phyloP scores from a whole-genome alignment of 2,113 vertebrate genomes.

The Ursus arctos region DNA sequence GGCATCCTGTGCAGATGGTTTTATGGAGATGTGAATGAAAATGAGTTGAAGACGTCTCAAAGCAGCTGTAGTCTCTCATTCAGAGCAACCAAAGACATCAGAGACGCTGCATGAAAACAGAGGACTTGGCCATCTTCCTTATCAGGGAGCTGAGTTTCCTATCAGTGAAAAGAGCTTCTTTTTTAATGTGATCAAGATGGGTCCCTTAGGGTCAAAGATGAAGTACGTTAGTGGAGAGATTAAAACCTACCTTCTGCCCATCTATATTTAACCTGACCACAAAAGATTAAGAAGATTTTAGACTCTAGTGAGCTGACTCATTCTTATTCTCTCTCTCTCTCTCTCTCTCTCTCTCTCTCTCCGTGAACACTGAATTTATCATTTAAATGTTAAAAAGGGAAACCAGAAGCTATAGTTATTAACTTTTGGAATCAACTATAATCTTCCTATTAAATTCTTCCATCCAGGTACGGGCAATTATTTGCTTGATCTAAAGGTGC shows the following conservation, averaged over 20 bases:
- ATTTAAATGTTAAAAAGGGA: conserved; percentile 89
- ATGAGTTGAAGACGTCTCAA: conserved; percentile 82
- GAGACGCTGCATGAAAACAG: conserved; percentile 75
- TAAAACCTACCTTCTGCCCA: conserved; percentile 81
- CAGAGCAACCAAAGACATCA: conserved; percentile 65
- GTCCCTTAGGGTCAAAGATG: conserved; percentile 79
- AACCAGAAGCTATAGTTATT: conserved; percentile 92
- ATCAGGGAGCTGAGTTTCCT: conserved; percentile 67
- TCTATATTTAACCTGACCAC: conserved; percentile 82
- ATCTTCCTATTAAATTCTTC: conserved; percentile 91
- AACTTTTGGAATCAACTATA: conserved; percentile 91
- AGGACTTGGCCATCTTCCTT: conserved; percentile 75
- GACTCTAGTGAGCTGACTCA: conserved; percentile 74
- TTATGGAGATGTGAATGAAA: conserved; percentile 81
- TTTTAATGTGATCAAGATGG: conserved; percentile 83
- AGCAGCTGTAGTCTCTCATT: conserved; percentile 82
- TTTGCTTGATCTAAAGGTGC: conserved; percentile 91
- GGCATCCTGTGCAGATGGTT: conserved; percentile 73
- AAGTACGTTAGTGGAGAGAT: conserved; percentile 78
- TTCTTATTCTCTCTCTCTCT: conserved; percentile 72
- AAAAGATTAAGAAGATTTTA: conserved; percentile 82
- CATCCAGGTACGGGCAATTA: conserved; percentile 91
- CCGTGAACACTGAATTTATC: conserved; percentile 73
- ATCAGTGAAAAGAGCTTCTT: conserved; percentile 63
- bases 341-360: conserved; percentile 79